These are phyloP conservation scores for Ondatra zibethicus DNA, from an alignment of 2,113 vertebrate genomes.

Conservation along the genomic window DNA sequence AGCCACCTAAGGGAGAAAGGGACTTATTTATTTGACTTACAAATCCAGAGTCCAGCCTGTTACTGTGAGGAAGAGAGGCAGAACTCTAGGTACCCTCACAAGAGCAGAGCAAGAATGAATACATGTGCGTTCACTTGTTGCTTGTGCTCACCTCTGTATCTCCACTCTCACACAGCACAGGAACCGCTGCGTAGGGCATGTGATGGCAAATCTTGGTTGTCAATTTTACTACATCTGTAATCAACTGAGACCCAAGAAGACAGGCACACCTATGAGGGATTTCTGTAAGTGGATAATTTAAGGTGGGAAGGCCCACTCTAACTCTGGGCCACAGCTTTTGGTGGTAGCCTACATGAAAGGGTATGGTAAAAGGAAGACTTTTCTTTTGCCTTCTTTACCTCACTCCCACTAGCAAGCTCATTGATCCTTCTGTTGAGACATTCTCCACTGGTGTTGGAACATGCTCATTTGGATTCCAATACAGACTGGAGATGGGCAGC, in stretches of 20 bases:
- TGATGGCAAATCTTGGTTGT: too few species aligned
- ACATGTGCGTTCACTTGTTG: neutral
- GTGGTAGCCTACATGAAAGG: neutral
- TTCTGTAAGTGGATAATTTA: neutral
- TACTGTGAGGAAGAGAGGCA: neutral
- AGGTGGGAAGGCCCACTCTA: neutral
- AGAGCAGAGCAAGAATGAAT: neutral
- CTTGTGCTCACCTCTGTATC: neutral
- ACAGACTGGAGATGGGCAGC: neutral
- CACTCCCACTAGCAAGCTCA: neutral
- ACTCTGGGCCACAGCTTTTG: neutral
- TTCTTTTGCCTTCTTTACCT: neutral
- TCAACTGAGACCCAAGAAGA: neutral
- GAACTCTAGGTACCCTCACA: neutral
- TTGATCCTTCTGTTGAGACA: neutral
- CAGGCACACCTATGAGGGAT: neutral
- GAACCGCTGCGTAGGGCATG: too few species aligned
- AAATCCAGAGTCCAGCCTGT: neutral
- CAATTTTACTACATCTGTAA: neutral
- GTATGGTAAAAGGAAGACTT: neutral
- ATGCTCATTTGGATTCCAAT: neutral
- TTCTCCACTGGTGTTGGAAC: neutral
- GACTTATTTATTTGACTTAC: too few species aligned
- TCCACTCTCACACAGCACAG: neutral
- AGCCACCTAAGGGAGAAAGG: too few species aligned